Conservation (phyloP, 2,113 vertebrate genomes). For the Notothenia coriiceps region DNA sequence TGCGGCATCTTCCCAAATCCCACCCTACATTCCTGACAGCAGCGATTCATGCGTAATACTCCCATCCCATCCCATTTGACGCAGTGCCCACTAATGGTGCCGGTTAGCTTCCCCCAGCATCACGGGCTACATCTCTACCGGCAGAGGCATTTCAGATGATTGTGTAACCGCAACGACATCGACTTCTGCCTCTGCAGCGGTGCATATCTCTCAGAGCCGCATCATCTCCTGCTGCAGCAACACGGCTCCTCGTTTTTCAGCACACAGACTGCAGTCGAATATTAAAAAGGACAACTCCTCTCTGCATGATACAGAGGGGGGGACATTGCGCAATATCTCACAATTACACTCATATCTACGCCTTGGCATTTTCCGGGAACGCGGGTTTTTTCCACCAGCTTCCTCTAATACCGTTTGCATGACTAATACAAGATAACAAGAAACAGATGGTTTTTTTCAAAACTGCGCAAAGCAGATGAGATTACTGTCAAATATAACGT, state of each 20-base stretch:
- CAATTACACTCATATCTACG: conserved; percentile 11
- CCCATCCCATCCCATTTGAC: conserved; percentile 75
- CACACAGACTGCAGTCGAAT: conserved; percentile 5
- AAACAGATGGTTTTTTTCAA: conserved; percentile 8
- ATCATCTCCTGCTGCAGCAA: conserved; percentile 43
- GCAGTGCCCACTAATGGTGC: conserved; percentile 72
- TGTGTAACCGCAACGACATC: conserved; percentile 42
- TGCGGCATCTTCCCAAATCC: conserved; percentile 14
- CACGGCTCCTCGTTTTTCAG: conserved; percentile 38
- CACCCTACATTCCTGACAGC: conserved; percentile 35
- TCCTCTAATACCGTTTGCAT: conserved; percentile 10
- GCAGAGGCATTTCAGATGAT: conserved; percentile 22
- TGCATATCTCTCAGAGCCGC: conserved; percentile 10
- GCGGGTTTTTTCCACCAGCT: conserved; percentile 34
- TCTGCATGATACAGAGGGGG: conserved; percentile 44
- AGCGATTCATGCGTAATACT: conserved; percentile 47
- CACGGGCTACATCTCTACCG: background rate
- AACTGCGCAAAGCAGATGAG: conserved; percentile 19
- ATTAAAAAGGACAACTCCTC: conserved; percentile 57
- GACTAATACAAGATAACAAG: conserved; percentile 17
- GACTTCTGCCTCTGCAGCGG: conserved; percentile 10
- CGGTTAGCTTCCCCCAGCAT: background rate
- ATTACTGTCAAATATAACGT: background rate
- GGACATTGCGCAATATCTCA: conserved; percentile 66
- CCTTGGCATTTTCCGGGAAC: conserved; percentile 19